A percentile compares a stretch with the other conserved stretches of the same genome.
phyloP scores from a whole-genome alignment of 1,140 invertebrate genomes.

The Hypsibius dujardini region DNA sequence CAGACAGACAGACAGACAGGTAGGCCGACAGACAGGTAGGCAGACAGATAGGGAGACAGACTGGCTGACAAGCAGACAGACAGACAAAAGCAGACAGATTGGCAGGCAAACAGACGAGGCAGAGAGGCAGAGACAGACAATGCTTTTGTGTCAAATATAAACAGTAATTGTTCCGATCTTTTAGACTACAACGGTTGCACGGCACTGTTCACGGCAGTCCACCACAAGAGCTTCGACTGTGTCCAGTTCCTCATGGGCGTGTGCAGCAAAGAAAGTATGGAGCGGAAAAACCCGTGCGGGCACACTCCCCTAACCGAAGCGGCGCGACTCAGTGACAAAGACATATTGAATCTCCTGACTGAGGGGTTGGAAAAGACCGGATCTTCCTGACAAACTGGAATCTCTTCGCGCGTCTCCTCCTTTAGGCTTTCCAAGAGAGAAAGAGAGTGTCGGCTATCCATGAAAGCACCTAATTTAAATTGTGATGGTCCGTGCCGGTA shows the following conservation, averaged over 20 bases:
- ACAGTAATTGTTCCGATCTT: neutral
- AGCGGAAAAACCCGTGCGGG: neutral
- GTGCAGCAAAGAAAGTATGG: neutral
- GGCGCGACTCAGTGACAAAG: neutral
- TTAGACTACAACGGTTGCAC: constrained; percentile 6
- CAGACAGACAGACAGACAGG: too few species aligned
- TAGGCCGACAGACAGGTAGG: too few species aligned
- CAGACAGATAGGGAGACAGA: too few species aligned
- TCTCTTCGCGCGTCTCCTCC: too few species aligned
- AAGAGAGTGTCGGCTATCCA: too few species aligned
- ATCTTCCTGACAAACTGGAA: too few species aligned
- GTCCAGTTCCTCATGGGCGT: neutral
- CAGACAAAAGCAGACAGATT: neutral
- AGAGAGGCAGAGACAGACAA: neutral
- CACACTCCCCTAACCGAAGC: neutral
- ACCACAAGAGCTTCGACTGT: neutral
- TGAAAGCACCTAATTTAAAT: too few species aligned
- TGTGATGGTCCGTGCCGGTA: too few species aligned
- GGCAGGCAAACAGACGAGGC: neutral
- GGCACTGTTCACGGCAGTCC: neutral
- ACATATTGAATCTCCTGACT: neutral
- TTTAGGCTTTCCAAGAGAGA: too few species aligned
- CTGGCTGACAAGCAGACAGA: too few species aligned
- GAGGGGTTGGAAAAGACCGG: too few species aligned
- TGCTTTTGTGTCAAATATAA: neutral